Base-by-base conservation (phyloP, 2,113 vertebrate genomes). In the Malurus cyaneus region DNA sequence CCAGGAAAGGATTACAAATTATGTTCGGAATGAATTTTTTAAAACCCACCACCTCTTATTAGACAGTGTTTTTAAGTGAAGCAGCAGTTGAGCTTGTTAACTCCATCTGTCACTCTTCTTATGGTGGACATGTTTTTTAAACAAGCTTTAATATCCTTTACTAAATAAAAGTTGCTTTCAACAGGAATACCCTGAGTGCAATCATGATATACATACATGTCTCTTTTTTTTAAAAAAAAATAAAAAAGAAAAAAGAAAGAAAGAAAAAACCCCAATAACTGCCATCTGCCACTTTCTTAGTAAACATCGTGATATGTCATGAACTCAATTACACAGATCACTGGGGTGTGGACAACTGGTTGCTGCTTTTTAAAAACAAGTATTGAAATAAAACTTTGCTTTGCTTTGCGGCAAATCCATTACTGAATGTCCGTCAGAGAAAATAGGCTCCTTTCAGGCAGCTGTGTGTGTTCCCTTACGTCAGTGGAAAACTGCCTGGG, bases 281-380 rank as follows among this genome's bases (percentile, higher is more conserved):
- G n/a, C 92, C 89, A 94, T 80, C 94, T 96, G 95, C 49, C 72
- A 36, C 67, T 80, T 84, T 90, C 92, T 74, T 56, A 39, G 89
- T 83, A 97, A 94, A 94, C 61, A 86, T 4, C 46, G 47, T 4
- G 12, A 31, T 69, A 61, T 90, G 76, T 94, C 92, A 90, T 29
- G 72, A 86, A 74, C 76, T 54, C 82, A 44, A 59, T 97, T 93
- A 88, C 72, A 29, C 89, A 93, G 39, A 78, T 71, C 85, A 32
- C 76, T 7, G 62, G 80, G 85, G 67, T 90, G 79, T n/a, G 79
- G 85, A 76, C 87, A 71, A 76, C 53, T 0, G 1, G 39, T 65
- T 80, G 76, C 62, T 80, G 60, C 67, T 70, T 77, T 96, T 94
- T 49, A 56, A 83, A 96, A 89, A 15, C 28, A 78, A 41, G 70